These are phyloP conservation scores for Amyelois transitella DNA, from an alignment of 1,140 invertebrate species.

Conservation along the genomic window DNA sequence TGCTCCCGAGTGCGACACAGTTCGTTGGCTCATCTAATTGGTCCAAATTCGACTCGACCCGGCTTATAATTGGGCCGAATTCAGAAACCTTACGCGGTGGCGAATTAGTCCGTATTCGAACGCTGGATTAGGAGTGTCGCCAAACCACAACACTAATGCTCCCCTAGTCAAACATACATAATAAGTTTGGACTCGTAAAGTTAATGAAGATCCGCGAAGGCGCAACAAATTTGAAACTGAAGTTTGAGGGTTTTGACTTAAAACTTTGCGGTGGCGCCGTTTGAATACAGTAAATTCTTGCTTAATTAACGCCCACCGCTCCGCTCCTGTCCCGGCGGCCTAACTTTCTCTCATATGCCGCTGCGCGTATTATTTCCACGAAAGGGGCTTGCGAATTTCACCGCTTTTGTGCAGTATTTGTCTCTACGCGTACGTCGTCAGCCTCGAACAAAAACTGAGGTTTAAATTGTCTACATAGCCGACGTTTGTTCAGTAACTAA, in stretches of 20 bases:
- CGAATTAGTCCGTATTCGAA: constrained; percentile 62
- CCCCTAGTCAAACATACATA: constrained; percentile 50
- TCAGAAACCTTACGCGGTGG: constrained; percentile 44
- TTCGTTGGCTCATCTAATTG: constrained; percentile 71
- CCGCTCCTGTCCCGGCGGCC: background rate
- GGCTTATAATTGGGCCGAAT: constrained; percentile 65
- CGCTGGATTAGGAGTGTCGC: constrained; percentile 43
- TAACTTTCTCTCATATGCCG: constrained; percentile 15
- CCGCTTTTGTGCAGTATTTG: background rate
- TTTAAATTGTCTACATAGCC: constrained; percentile 30
- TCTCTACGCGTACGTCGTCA: constrained; percentile 1
- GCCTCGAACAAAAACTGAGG: constrained; percentile 17
- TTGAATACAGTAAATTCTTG: constrained; percentile 57
- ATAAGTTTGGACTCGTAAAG: constrained; percentile 57
- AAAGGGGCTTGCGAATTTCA: constrained; percentile 15
- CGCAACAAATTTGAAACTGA: constrained; percentile 52
- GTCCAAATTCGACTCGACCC: constrained; percentile 64
- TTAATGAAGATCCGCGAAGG: constrained; percentile 60
- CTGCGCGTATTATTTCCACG: constrained; percentile 29
- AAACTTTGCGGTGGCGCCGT: constrained; percentile 40
- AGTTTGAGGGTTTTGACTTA: constrained; percentile 47
- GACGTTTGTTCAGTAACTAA: constrained; percentile 39
- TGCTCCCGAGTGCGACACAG: constrained; percentile 66
- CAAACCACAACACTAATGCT: constrained; percentile 50
- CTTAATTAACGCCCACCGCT: constrained; percentile 49